These are phyloP conservation scores for Squalus acanthias DNA, from an alignment of 2,797 vertebrate genomes.

Conservation along the genomic window DNA sequence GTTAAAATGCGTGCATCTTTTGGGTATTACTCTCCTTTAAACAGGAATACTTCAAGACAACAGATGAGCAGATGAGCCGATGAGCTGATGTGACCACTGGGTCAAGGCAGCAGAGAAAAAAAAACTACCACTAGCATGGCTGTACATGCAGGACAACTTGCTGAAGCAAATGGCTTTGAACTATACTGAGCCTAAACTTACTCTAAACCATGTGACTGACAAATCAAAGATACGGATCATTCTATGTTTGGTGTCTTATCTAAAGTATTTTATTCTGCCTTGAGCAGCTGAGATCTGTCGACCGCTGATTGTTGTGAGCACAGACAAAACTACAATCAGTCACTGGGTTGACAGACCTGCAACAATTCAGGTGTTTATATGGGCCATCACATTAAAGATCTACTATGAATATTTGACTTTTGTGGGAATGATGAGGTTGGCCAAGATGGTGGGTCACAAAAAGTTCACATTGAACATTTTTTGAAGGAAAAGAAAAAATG, in stretches of 20 bases:
- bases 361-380: slow-evolving; percentile 30
- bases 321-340: slow-evolving; percentile 25
- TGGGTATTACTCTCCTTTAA: slow-evolving; percentile 14
- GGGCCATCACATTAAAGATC: slow-evolving; percentile 22
- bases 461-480: slow-evolving; percentile 34
- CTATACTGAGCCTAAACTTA: slow-evolving; percentile 34
- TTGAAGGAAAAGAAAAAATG: background rate
- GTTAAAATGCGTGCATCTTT: slow-evolving; percentile 25
- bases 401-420: slow-evolving; percentile 34
- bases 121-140: background rate
- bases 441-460: slow-evolving; percentile 23
- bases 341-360: slow-evolving; percentile 19
- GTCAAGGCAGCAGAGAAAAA: background rate
- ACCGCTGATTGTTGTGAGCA: background rate
- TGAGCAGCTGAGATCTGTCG: slow-evolving; percentile 47
- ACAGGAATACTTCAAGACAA: slow-evolving; percentile 21
- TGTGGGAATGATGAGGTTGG: slow-evolving; percentile 12
- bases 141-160: background rate
- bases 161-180: slow-evolving; percentile 26
- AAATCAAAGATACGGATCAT: slow-evolving; percentile 45
- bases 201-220: slow-evolving; percentile 38
- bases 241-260: slow-evolving; percentile 46
- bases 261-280: slow-evolving; percentile 46
- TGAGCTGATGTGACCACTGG: slow-evolving; percentile 19
- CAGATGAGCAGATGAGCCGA: slow-evolving; percentile 36